A percentile compares a stretch with the other conserved stretches of the same genome.
Evolutionary conservation across 2,113 vertebrate species (phyloP).

Genomic region (Platichthys stellatus): DNA sequence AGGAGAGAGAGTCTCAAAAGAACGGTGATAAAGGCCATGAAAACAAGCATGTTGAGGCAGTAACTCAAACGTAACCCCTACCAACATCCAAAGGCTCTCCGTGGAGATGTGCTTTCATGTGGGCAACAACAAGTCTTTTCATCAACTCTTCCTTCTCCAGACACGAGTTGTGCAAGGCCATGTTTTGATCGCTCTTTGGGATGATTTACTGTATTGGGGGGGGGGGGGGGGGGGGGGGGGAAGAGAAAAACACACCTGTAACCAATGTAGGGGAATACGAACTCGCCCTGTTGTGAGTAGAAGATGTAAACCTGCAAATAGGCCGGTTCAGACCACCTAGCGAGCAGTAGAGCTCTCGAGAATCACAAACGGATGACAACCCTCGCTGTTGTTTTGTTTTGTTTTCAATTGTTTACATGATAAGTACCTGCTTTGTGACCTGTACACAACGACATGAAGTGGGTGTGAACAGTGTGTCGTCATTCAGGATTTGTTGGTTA

Average conservation of each 20-base stretch:
- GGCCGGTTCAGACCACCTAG: slow-evolving; percentile 11
- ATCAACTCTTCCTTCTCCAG: slow-evolving; percentile 17
- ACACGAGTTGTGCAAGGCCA: slow-evolving; percentile 24
- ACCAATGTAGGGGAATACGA: not conserved
- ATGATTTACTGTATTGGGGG: slow-evolving; percentile 18
- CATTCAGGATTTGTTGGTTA: too few species aligned
- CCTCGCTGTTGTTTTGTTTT: not conserved
- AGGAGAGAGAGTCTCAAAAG: slow-evolving; percentile 44
- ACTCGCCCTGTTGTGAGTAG: not conserved
- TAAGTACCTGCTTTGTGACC: too few species aligned
- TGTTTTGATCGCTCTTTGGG: slow-evolving; percentile 33
- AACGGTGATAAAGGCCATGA: slow-evolving; percentile 50
- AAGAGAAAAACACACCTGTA: slow-evolving; percentile 16
- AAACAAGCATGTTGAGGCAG: slow-evolving; percentile 71
- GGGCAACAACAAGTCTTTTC: slow-evolving; percentile 36
- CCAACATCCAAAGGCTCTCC: slow-evolving; percentile 3
- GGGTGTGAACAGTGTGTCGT: too few species aligned
- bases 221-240: not conserved
- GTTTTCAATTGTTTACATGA: too few species aligned
- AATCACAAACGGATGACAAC: not conserved
- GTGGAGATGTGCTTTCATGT: slow-evolving; percentile 26
- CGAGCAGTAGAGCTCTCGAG: not conserved
- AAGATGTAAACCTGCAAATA: slow-evolving; percentile 15
- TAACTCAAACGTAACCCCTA: slow-evolving; percentile 30
- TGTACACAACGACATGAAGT: too few species aligned